These are phyloP conservation scores for Heterotis niloticus DNA, from an alignment of 2,113 vertebrate species.

Conservation along the genomic window DNA sequence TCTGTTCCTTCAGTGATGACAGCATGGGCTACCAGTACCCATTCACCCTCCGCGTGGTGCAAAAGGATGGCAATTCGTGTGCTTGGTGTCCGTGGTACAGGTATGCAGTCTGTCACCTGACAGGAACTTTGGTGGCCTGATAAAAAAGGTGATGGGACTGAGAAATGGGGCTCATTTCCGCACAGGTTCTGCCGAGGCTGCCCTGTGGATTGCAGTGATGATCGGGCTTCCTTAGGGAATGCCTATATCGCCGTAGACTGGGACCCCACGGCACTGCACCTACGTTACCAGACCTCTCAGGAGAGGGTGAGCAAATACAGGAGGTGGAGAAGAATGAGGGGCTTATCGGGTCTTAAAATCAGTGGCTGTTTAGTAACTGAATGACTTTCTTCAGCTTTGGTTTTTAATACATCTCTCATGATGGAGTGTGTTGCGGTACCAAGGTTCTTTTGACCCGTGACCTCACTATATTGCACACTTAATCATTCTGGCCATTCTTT, in stretches of 20 bases:
- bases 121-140: background rate
- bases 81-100: conserved; percentile 98
- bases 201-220: conserved; percentile 84
- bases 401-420: too few relatives aligned
- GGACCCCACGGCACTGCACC: conserved; percentile 94
- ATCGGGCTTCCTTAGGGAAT: conserved; percentile 81
- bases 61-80: conserved; percentile 93
- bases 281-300: conserved; percentile 96
- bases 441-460: too few relatives aligned
- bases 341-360: too few relatives aligned
- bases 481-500: too few relatives aligned
- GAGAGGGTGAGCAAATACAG: conserved; percentile 75
- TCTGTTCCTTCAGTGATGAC: conserved; percentile 78
- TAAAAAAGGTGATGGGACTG: background rate
- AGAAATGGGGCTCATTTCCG: conserved; percentile 2
- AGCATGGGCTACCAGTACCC: conserved; percentile 98
- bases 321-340: background rate
- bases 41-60: conserved; percentile 89
- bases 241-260: conserved; percentile 96
- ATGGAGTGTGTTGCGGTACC: too few relatives aligned
- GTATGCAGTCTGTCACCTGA: conserved; percentile 56
- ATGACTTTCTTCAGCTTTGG: too few relatives aligned
- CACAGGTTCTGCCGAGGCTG: conserved; percentile 92
- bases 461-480: too few relatives aligned
- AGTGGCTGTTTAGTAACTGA: too few relatives aligned